phyloP scores from a whole-genome alignment of 2,888 invertebrate species.

The Ophion ventricosus region DNA sequence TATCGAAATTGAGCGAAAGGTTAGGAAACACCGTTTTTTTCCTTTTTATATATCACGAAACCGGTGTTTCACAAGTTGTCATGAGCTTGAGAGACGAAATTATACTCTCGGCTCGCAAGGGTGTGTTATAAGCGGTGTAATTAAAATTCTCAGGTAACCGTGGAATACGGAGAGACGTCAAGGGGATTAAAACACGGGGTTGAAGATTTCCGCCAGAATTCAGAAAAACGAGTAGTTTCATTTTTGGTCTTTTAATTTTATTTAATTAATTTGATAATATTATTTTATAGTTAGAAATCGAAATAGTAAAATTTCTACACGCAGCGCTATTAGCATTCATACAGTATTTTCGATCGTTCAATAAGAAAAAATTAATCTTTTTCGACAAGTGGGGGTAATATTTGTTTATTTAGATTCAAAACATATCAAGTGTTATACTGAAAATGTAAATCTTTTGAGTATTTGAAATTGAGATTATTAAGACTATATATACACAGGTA shows the following conservation, averaged over 20 bases:
- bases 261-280: neutral
- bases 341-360: neutral
- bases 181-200: neutral
- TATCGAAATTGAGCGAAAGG: neutral
- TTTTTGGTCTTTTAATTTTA: neutral
- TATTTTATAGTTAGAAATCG: too few relatives aligned
- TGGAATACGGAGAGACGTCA: neutral
- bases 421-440: too few relatives aligned
- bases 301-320: too few relatives aligned
- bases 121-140: constrained; percentile 27
- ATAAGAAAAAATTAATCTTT: neutral
- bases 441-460: too few relatives aligned
- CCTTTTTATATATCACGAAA: neutral
- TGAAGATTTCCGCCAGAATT: constrained; percentile 6
- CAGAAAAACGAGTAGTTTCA: neutral
- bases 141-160: constrained; percentile 31
- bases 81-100: neutral
- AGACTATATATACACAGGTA: too few relatives aligned
- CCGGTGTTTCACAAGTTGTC: neutral
- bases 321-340: too few relatives aligned
- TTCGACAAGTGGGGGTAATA: neutral
- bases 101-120: constrained; percentile 12
- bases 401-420: too few relatives aligned
- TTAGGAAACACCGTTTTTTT: constrained; percentile 3
- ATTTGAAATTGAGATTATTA: too few relatives aligned